Evolutionary conservation across 2,888 invertebrate genomes (phyloP).

Genomic region (Tipula confusa): DNA sequence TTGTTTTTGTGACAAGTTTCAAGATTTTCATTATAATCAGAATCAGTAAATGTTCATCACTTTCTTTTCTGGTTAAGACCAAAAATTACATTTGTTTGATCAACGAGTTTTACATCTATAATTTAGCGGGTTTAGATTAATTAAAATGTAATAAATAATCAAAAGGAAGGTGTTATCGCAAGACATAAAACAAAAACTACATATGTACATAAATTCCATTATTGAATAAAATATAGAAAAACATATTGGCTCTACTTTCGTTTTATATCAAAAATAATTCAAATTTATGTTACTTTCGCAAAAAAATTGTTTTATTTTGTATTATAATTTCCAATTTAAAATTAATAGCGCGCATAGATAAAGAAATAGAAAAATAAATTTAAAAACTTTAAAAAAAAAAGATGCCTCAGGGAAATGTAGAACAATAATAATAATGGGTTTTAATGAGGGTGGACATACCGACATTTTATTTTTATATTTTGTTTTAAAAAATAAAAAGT

Average conservation of each 20-base stretch:
- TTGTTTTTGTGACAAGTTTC: no score
- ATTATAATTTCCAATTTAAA: not conserved
- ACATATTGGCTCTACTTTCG: not conserved
- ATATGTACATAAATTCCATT: not conserved
- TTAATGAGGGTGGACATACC: conserved; percentile 12
- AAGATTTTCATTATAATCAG: no score
- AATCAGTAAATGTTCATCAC: no score
- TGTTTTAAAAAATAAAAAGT: not conserved
- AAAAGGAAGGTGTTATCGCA: not conserved
- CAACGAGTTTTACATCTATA: no score
- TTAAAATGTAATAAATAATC: not conserved
- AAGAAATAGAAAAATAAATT: not conserved
- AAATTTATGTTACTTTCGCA: conserved; percentile 20
- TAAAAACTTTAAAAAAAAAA: not conserved
- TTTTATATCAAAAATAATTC: not conserved
- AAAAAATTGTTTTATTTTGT: not conserved
- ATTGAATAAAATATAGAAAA: not conserved
- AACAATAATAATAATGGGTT: conserved; percentile 15
- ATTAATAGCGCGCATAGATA: not conserved
- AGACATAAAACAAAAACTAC: not conserved
- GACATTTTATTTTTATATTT: not conserved
- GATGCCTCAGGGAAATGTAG: conserved; percentile 5
- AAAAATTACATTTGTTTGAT: no score
- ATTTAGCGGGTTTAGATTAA: not conserved
- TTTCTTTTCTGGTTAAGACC: no score